A percentile compares a stretch with the other conserved stretches of the same genome.
Evolutionary conservation across 2,888 invertebrate genomes (phyloP).

Genomic region (Rhogogaster chlorosoma): DNA sequence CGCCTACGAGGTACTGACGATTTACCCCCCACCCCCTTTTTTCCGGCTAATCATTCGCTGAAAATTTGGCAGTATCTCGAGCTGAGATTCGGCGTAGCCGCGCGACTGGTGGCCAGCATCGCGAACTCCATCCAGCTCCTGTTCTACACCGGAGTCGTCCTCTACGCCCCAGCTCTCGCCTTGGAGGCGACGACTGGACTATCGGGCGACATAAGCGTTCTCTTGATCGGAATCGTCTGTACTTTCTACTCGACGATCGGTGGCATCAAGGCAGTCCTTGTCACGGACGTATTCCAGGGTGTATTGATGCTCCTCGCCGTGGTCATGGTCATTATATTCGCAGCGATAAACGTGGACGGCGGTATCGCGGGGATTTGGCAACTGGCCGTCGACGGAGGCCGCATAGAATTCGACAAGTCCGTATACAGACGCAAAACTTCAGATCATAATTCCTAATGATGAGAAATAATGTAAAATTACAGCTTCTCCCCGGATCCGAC

Average conservation of each 20-base stretch:
- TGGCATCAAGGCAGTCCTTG: conserved; percentile 94
- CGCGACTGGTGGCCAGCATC: conserved; percentile 79
- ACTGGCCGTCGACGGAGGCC: conserved; percentile 83
- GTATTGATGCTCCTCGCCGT: conserved; percentile 91
- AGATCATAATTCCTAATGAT: background rate
- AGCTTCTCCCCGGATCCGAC: conserved; percentile 90
- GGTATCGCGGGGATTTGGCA: conserved; percentile 86
- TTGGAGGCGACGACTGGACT: conserved; percentile 80
- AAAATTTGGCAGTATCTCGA: conserved; percentile 81
- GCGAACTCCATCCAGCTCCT: conserved; percentile 82
- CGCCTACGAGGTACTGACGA: conserved; percentile 87
- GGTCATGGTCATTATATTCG: conserved; percentile 87
- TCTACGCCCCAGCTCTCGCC: conserved; percentile 84
- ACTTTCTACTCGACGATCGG: conserved; percentile 93
- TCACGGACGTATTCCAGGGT: conserved; percentile 92
- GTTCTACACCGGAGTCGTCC: conserved; percentile 80
- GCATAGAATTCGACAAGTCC: conserved; percentile 86
- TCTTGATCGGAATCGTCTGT: conserved; percentile 83
- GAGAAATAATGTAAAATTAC: conserved; percentile 63
- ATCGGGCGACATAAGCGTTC: conserved; percentile 76
- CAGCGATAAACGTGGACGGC: conserved; percentile 83
- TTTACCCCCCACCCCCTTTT: too few species aligned
- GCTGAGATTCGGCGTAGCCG: conserved; percentile 79
- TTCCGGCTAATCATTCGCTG: background rate
- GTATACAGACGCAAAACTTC: too few species aligned